Evolutionary conservation across 1,140 invertebrate genomes (phyloP).

Genomic region (Pristionchus pacificus): DNA sequence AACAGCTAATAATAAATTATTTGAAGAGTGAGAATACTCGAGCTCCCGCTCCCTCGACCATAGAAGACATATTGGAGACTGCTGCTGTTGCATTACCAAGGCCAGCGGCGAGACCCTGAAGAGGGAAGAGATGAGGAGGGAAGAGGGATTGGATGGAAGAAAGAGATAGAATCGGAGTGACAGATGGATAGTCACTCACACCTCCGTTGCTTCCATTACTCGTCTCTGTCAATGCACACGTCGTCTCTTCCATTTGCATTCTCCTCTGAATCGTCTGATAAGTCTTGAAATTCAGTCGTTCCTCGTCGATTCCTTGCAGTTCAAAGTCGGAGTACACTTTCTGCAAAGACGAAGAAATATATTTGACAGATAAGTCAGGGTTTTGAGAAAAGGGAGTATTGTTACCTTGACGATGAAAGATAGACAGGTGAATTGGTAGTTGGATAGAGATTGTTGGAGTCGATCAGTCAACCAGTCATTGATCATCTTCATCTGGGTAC

Average conservation of each 20-base stretch:
- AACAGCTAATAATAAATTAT: no score
- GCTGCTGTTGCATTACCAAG: constrained; percentile 48
- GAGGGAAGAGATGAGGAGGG: constrained; percentile 5
- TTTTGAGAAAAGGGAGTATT: constrained; percentile 5
- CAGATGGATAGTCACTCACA: not conserved
- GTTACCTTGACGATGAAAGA: constrained; percentile 89
- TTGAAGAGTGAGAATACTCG: constrained; percentile 56
- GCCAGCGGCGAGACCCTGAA: constrained; percentile 14
- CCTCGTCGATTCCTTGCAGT: constrained; percentile 94
- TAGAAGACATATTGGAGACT: constrained; percentile 46
- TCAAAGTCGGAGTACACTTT: constrained; percentile 99
- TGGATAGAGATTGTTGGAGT: constrained; percentile 85
- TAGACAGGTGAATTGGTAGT: constrained; percentile 92
- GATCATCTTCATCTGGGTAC: constrained; percentile 84
- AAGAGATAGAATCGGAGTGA: not conserved
- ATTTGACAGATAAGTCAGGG: not conserved
- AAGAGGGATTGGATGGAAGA: constrained; percentile 3
- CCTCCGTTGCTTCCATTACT: not conserved
- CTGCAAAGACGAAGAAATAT: constrained; percentile 63
- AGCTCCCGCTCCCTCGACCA: constrained; percentile 55
- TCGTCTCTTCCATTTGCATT: constrained; percentile 93
- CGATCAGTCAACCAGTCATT: constrained; percentile 90
- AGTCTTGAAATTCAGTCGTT: constrained; percentile 91
- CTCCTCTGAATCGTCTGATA: constrained; percentile 87
- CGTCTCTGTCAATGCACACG: constrained; percentile 39